Base-by-base conservation (phyloP, 1,140 invertebrate genomes). In the Drosophila saltans region DNA sequence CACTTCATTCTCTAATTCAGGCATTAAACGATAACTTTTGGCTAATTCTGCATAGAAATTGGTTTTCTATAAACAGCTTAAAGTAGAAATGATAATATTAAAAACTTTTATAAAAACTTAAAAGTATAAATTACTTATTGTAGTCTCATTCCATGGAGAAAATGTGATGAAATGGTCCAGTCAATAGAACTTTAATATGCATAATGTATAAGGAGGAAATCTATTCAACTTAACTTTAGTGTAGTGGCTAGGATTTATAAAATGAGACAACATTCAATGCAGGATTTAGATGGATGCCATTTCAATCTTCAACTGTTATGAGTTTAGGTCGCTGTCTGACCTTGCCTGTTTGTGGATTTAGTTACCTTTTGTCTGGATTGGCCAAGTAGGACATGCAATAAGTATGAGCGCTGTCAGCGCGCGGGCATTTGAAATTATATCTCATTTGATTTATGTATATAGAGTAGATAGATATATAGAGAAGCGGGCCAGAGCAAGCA, bases 371-470 rank as follows among this genome's bases (percentile, higher is more conserved):
- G 41, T 59, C 58, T 43, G 30, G 16, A 40, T 57, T 26, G 45
- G 9, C 24, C 16, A 10, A 52, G 21, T 52, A 26, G 45, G 21
- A 52, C 45, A 52, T 26, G 21, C 45, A 52, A 61, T 56, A 63
- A 56, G 41, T 36, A 65, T 78, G 71, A 78, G 69, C 62, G 64
- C 72, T 73, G 81, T 81, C 81, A 84, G 78, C 62, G 43, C 6
- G 45, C 52, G 1, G 43, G 45, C 24, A 45, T 48, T 45, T 56
- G 39, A 55, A 74, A 74, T 66, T 69, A 67, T 74, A 64, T 73
- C 64, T 55, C 60, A 56, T 66, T 77, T 86, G 83, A 86, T 88
- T 88, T 86, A 86, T 86, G 76, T 69, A 59, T 67, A 48, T 64
- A 63, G 69, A 61, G 69, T 56, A 66, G 69, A 66, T 67, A 62